Percentiles rank a stretch among this genome's conserved stretches.
Conservation (phyloP, 2,797 vertebrate genomes). For the Aulostomus chinensis region DNA sequence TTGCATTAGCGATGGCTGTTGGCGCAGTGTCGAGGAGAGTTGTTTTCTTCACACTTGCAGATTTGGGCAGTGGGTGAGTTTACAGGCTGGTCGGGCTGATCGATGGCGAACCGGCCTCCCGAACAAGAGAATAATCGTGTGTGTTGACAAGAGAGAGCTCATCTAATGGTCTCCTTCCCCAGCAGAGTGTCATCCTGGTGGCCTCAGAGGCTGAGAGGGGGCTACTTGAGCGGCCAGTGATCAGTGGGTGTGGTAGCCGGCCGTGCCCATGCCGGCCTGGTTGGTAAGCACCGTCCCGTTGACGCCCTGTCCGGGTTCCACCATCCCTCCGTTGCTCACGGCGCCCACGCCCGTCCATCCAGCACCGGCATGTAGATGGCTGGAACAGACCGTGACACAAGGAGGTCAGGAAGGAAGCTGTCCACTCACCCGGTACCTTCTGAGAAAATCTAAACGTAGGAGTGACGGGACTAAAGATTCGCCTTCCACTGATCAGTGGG, state of each 20-base stretch:
- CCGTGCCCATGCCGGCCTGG: slow-evolving; percentile 89
- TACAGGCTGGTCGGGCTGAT: slow-evolving; percentile 49
- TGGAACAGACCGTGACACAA: too few species aligned
- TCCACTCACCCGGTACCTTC: too few species aligned
- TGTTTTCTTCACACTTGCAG: slow-evolving; percentile 50
- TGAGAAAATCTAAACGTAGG: too few species aligned
- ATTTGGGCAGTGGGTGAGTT: slow-evolving; percentile 63
- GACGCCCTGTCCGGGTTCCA: slow-evolving; percentile 87
- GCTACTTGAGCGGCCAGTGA: slow-evolving; percentile 33
- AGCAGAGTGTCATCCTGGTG: slow-evolving; percentile 55
- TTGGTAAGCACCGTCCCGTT: slow-evolving; percentile 89
- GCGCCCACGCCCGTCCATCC: slow-evolving; percentile 87
- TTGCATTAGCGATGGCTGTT: slow-evolving; percentile 50
- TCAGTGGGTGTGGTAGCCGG: slow-evolving; percentile 93
- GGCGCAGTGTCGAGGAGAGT: slow-evolving; percentile 46
- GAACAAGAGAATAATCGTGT: slow-evolving; percentile 57
- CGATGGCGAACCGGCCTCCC: slow-evolving; percentile 57
- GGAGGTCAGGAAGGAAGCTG: too few species aligned
- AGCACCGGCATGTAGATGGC: slow-evolving; percentile 86
- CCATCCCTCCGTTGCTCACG: slow-evolving; percentile 80
- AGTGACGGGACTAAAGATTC: too few species aligned
- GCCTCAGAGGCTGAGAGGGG: slow-evolving; percentile 41
- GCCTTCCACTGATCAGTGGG: too few species aligned
- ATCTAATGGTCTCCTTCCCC: slow-evolving; percentile 53
- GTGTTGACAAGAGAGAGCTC: slow-evolving; percentile 52